Evolutionary conservation across 2,888 invertebrate genomes (phyloP).

Genomic region (Deroplatys truncata): DNA sequence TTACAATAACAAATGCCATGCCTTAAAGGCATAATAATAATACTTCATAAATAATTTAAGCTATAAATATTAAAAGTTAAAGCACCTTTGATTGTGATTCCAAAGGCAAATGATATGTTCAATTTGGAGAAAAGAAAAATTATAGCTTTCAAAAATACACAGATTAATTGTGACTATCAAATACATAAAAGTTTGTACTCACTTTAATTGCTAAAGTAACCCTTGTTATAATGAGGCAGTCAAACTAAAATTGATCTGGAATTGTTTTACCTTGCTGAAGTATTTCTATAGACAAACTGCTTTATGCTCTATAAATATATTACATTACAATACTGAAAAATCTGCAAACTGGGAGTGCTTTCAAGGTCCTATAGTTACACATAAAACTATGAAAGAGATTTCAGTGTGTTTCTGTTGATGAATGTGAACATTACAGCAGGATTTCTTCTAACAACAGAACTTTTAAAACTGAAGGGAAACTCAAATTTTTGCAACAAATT

Average conservation of each 20-base stretch:
- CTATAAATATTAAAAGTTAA: background rate
- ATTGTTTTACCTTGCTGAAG: background rate
- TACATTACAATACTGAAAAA: too few species aligned
- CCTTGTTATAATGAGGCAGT: background rate
- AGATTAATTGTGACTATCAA: background rate
- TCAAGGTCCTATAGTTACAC: too few species aligned
- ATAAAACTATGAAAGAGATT: too few species aligned
- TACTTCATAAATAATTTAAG: background rate
- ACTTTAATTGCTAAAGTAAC: background rate
- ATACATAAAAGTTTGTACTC: background rate
- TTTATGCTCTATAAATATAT: too few species aligned
- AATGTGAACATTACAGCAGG: too few species aligned
- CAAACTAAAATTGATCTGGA: background rate
- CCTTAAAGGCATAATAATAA: background rate
- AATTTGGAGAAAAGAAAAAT: background rate
- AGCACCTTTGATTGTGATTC: background rate
- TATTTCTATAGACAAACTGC: background rate
- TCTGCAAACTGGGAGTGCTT: too few species aligned
- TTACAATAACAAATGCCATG: background rate
- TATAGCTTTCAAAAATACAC: background rate
- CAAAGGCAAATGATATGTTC: background rate
- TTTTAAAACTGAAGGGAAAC: too few species aligned
- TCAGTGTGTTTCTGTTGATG: too few species aligned
- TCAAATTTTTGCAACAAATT: too few species aligned
- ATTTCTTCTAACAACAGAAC: too few species aligned